Evolutionary conservation across 2,888 invertebrate species (phyloP).

Genomic region (Ceraclea dissimilis): DNA sequence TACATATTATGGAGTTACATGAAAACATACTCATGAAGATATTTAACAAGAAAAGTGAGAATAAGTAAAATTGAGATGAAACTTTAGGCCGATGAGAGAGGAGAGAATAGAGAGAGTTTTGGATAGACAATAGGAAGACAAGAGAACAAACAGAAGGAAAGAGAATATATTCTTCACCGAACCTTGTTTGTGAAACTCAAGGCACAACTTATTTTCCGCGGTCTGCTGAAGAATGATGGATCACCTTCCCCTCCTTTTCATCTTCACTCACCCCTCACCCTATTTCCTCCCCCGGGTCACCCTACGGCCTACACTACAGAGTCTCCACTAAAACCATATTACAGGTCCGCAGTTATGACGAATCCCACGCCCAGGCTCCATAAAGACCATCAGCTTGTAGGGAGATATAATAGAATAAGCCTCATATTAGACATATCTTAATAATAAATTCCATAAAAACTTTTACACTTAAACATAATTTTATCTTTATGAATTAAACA

Average conservation of each 20-base stretch:
- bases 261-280: neutral
- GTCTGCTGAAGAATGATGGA: conserved; percentile 43
- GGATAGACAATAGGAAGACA: conserved; percentile 36
- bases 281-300: neutral
- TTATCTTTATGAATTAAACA: no score
- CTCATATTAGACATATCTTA: no score
- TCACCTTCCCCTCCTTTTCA: conserved; percentile 32
- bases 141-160: conserved; percentile 28
- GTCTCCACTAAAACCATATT: neutral
- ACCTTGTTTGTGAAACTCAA: conserved; percentile 25
- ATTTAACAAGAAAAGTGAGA: conserved; percentile 47
- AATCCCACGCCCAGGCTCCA: no score
- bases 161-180: conserved; percentile 8
- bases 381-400: no score
- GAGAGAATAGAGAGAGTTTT: conserved; percentile 19
- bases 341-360: neutral
- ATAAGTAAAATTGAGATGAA: conserved; percentile 30
- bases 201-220: conserved; percentile 26
- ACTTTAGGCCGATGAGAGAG: neutral
- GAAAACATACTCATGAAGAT: conserved; percentile 46
- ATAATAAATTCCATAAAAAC: no score
- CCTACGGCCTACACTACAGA: conserved; percentile 1
- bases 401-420: no score
- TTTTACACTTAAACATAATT: no score
- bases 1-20: conserved; percentile 26